These are phyloP conservation scores for Chlorops oryzae DNA, from an alignment of 1,140 invertebrate species.

Conservation along the genomic window DNA sequence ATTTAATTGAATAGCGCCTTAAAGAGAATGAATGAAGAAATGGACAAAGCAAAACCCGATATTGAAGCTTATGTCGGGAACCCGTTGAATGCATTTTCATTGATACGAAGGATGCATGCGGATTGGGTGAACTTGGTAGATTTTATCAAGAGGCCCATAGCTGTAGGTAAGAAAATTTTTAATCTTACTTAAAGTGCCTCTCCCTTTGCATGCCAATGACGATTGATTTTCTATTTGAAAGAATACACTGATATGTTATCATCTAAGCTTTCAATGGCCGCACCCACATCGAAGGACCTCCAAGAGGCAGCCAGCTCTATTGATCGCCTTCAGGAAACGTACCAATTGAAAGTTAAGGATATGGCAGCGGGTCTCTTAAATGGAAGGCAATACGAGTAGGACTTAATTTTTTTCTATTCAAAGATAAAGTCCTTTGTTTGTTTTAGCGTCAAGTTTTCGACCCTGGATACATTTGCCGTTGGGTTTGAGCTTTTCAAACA, in stretches of 20 bases:
- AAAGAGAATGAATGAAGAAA: too few relatives aligned
- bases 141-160: slow-evolving; percentile 26
- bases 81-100: slow-evolving; percentile 30
- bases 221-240: too few relatives aligned
- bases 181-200: too few relatives aligned
- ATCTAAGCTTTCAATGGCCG: too few relatives aligned
- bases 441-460: slow-evolving; percentile 8
- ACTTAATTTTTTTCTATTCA: not conserved
- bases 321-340: slow-evolving; percentile 2
- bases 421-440: too few relatives aligned
- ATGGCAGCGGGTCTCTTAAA: slow-evolving; percentile 13
- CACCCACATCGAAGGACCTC: slow-evolving; percentile 15
- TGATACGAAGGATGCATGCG: slow-evolving; percentile 34
- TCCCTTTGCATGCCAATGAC: too few relatives aligned
- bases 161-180: slow-evolving; percentile 58
- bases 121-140: slow-evolving; percentile 33
- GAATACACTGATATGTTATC: slow-evolving; percentile 64
- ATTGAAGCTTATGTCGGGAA: slow-evolving; percentile 51
- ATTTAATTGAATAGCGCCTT: too few relatives aligned
- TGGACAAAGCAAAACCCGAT: slow-evolving; percentile 62
- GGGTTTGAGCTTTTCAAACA: slow-evolving; percentile 3
- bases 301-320: slow-evolving; percentile 12
- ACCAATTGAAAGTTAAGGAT: slow-evolving; percentile 11
- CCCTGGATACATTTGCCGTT: slow-evolving; percentile 10
- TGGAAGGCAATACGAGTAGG: slow-evolving; percentile 18